Percentiles rank a stretch among this genome's conserved stretches.
These are phyloP conservation scores for Dexiosoma caninum DNA, from an alignment of 2,888 invertebrate species.

Conservation along the genomic window DNA sequence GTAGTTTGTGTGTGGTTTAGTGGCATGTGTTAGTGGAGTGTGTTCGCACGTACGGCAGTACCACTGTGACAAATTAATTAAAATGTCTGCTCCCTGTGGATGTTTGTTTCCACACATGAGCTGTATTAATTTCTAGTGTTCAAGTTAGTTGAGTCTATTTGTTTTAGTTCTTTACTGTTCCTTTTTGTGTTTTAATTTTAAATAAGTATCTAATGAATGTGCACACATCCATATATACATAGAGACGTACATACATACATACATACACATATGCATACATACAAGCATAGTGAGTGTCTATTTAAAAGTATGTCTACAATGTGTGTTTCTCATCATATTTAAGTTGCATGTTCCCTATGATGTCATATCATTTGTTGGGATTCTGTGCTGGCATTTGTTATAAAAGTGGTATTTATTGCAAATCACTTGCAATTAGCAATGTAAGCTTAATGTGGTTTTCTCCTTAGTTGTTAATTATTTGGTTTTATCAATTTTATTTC, in stretches of 20 bases:
- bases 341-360: conserved; percentile 15
- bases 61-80: conserved; percentile 76
- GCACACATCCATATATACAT: background rate
- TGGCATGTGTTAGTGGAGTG: conserved; percentile 56
- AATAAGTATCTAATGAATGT: conserved; percentile 27
- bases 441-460: conserved; percentile 75
- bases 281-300: background rate
- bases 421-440: conserved; percentile 75
- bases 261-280: background rate
- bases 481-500: conserved; percentile 58
- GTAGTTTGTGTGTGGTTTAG: background rate
- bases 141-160: conserved; percentile 51
- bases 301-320: background rate
- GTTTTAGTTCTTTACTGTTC: conserved; percentile 25
- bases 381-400: conserved; percentile 30
- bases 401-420: conserved; percentile 54
- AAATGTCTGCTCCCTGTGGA: conserved; percentile 71
- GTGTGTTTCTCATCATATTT: conserved; percentile 17
- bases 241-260: background rate
- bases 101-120: conserved; percentile 44
- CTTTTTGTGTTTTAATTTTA: conserved; percentile 43
- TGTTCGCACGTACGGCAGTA: conserved; percentile 65
- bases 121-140: conserved; percentile 46
- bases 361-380: conserved; percentile 39
- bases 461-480: conserved; percentile 70